These are phyloP conservation scores for Eublepharis macularius DNA, from an alignment of 2,113 vertebrate species.

Conservation along the genomic window DNA sequence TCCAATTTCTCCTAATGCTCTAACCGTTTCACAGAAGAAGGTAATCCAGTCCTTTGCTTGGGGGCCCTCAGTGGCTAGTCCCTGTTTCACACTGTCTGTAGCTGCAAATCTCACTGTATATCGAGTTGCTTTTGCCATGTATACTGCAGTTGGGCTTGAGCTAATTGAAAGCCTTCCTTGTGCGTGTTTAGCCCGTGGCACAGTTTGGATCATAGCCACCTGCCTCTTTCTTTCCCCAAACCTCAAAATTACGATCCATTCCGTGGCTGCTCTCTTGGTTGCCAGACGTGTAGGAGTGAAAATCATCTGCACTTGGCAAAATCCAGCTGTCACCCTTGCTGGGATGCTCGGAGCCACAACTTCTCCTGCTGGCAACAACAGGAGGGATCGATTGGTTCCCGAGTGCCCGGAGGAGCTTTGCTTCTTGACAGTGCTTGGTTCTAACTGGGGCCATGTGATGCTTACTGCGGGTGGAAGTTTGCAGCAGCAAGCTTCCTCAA, in stretches of 20 bases:
- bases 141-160: no score
- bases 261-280: slow-evolving; percentile 21
- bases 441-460: slow-evolving; percentile 44
- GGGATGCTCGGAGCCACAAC: slow-evolving; percentile 19
- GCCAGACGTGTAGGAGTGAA: slow-evolving; percentile 38
- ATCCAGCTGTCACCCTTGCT: slow-evolving; percentile 43
- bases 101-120: no score
- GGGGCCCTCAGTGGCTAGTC: no score
- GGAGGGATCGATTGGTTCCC: slow-evolving; percentile 43
- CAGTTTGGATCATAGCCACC: background rate
- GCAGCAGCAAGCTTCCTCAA: slow-evolving; percentile 32
- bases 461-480: slow-evolving; percentile 24
- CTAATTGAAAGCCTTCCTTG: background rate
- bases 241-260: slow-evolving; percentile 4
- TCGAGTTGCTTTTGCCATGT: no score
- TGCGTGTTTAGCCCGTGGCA: no score
- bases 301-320: slow-evolving; percentile 40
- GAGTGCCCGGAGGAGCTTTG: slow-evolving; percentile 43
- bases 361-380: slow-evolving; percentile 47
- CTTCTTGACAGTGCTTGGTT: slow-evolving; percentile 50
- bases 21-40: no score
- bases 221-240: slow-evolving; percentile 22
- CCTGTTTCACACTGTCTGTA: no score
- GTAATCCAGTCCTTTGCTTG: no score
- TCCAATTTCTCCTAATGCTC: no score